phyloP scores from a whole-genome alignment of 2,888 invertebrate species.

The Trileptium ribeirensis region DNA sequence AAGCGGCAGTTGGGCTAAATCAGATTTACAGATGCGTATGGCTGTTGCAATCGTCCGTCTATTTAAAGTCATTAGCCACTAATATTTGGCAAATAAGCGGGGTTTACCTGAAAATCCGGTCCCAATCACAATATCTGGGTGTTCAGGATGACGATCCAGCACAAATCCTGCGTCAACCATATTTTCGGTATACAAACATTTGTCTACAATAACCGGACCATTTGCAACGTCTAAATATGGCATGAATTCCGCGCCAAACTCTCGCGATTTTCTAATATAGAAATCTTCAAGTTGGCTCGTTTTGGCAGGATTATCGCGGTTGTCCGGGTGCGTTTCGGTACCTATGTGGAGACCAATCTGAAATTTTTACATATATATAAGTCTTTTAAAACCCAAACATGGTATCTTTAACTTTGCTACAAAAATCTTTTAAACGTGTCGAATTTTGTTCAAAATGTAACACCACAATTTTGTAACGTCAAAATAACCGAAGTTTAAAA shows the following conservation, averaged over 20 bases:
- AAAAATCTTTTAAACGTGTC: no score
- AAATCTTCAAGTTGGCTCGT: neutral
- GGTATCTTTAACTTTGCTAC: no score
- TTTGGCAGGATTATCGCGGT: neutral
- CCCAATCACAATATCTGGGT: conserved; percentile 51
- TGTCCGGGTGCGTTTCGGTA: neutral
- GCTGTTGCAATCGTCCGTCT: no score
- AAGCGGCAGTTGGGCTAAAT: no score
- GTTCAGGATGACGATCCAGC: conserved; percentile 49
- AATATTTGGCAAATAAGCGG: no score
- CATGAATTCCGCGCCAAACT: neutral
- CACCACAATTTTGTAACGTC: no score
- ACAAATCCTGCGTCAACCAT: conserved; percentile 49
- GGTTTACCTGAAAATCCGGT: conserved; percentile 47
- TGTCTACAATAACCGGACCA: neutral
- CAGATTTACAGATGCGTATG: no score
- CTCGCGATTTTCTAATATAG: neutral
- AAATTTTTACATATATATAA: no score
- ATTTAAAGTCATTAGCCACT: no score
- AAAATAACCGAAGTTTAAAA: no score
- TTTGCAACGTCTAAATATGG: neutral
- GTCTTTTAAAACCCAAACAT: no score
- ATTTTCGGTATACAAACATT: conserved; percentile 34
- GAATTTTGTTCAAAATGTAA: no score
- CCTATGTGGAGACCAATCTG: neutral